Percentiles rank a stretch among this genome's conserved stretches.
These are phyloP conservation scores for Linnaemya vulpina DNA, from an alignment of 2,888 invertebrate species.

Conservation along the genomic window DNA sequence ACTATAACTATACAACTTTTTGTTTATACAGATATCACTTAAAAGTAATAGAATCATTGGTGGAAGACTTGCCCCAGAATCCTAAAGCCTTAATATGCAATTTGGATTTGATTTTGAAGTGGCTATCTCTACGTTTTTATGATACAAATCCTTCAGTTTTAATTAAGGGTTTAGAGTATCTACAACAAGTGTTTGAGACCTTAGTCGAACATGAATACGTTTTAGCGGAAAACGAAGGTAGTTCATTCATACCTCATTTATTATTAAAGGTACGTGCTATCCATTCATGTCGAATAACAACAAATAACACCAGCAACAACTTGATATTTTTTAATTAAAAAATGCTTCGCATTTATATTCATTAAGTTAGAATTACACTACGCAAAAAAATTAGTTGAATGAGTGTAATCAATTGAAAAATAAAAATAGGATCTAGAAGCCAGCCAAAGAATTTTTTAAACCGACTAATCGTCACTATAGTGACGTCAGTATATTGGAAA, in stretches of 20 bases:
- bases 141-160: conserved; percentile 99
- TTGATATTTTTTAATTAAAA: no score
- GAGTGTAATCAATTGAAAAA: no score
- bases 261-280: conserved; percentile 89
- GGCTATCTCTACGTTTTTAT: conserved; percentile 98
- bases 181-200: conserved; percentile 91
- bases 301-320: background rate
- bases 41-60: conserved; percentile 95
- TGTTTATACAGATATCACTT: conserved; percentile 90
- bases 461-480: no score
- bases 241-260: conserved; percentile 96
- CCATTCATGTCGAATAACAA: no score
- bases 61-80: conserved; percentile 91
- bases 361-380: no score
- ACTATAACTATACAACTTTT: background rate
- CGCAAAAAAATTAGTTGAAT: no score
- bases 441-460: no score
- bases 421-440: no score
- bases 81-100: conserved; percentile 92
- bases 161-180: conserved; percentile 96
- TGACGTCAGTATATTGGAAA: no score
- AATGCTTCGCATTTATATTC: no score
- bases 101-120: conserved; percentile 97
- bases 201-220: conserved; percentile 92
- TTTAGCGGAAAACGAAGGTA: conserved; percentile 95